Evolutionary conservation across 2,113 vertebrate species (phyloP), one percentile per base, ranked within the genome.

Genomic region (Zosterops borbonicus): DNA sequence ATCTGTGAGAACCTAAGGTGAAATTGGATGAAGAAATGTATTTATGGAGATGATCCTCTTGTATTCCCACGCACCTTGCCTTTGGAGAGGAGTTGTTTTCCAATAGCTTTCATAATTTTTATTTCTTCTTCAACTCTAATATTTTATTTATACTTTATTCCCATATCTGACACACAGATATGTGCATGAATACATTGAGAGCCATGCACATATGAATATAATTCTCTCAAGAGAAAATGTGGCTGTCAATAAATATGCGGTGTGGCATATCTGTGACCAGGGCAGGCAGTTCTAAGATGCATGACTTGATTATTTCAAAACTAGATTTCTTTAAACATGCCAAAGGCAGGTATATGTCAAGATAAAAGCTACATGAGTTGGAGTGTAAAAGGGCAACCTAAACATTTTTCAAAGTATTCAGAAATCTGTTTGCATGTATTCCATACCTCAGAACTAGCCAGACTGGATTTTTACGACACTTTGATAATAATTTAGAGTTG

Each of bases 271-370:
- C 27, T 85, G 33, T 87, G 78, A 92, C 70, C 55, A 76, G 90
- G 20, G 23, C 35, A 87, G 62, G 37, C 27, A 90, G 70, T 60
- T 95, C 83, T 62, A 89, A 92, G 78, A 76, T 89, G 52, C 77
- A n/a, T 71, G 58, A 79, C 35, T 91, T 71, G 37, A 79, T 95
- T 81, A 90, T 95, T 94, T 92, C 16, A n/a, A 79, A 89, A 80
- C 5, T n/a, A 87, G 37, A 39, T 87, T 91, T 91, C 62, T 76
- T 82, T 33, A 80, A 76, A 77, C 42, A 27, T 83, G 62, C 49
- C 74, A 80, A 85, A 87, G 46, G 78, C 67, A 87, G 53, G 29
- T 85, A 41, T 69, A 73, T 80, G 74, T 76, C 75, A 92, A 92
- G 31, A 27, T 92, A 59, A 82, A 89, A 63, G n/a, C 68, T 94